Base-by-base conservation (phyloP, 2,113 vertebrate species). In the Elephas maximus region DNA sequence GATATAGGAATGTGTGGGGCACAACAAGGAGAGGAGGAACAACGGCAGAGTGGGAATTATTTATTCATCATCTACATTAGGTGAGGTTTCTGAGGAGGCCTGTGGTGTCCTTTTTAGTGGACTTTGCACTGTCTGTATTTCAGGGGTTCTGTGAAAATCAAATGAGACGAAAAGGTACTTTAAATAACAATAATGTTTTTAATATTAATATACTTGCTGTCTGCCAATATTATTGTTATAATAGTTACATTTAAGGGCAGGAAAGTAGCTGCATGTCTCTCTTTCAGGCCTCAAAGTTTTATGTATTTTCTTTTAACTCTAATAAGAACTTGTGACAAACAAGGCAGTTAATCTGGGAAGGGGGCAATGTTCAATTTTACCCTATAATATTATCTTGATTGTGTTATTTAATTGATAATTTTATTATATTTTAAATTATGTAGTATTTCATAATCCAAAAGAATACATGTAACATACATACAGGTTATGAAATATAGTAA, bases 311-410 rank as follows among this genome's bases (percentile, higher is more conserved):
- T 62, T 87, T 90, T 77, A 30, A 53, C 12, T 81, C 8, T n/a
- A 71, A 14, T 37, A 89, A 82, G 51, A 93, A 85, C 60, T 82
- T 93, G 41, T 71, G 62, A 82, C 2, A 82, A 87, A 51, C 12
- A 82, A 71, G 33, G 82, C 84, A 89, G 73, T 78, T 77, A 62
- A 83, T 82, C 93, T 95, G 62, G 11, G 23, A 90, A 90, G 48
- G 78, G 51, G 0, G 0, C 12, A 24, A 53, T 87, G 92, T 95
- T 91, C 51, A 78, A 57, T 62, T 95, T 90, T 63, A 63, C 51
- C 21, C 51, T 71, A 10, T 53, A 82, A 45, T 41, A 63, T 84
- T 76, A 74, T 37, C 73, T 77, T 82, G 60, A 48, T 90, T 82
- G 41, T 88, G 21, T 63, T 88, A 63, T 69, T 93, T 44, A 82